phyloP scores from a whole-genome alignment of 2,113 vertebrate species.

The Lontra canadensis region DNA sequence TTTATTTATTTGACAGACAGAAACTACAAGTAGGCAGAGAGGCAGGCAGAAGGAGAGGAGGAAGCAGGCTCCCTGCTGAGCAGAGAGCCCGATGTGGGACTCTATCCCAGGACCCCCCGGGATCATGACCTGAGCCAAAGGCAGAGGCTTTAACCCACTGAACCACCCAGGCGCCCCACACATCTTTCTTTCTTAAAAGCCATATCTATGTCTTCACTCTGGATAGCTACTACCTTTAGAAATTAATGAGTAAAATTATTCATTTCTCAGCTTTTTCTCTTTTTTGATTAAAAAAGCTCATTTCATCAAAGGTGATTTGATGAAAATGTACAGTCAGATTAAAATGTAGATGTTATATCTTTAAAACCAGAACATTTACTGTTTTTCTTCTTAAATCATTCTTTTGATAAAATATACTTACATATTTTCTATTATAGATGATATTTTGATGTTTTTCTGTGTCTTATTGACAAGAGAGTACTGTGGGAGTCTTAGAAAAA shows the following conservation, averaged over 20 bases:
- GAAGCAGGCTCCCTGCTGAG: too few relatives aligned
- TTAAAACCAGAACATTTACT: not conserved
- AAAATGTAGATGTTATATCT: slow-evolving; percentile 33
- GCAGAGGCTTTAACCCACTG: too few relatives aligned
- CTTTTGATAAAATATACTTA: not conserved
- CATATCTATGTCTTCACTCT: slow-evolving; percentile 17
- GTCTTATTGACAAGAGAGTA: not conserved
- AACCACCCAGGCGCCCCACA: not conserved
- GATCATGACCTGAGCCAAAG: too few relatives aligned
- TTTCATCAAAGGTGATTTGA: slow-evolving; percentile 36
- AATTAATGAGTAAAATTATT: slow-evolving; percentile 51
- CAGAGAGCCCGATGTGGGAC: too few relatives aligned
- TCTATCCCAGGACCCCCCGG: too few relatives aligned
- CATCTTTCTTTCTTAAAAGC: slow-evolving; percentile 55
- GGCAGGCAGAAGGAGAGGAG: too few relatives aligned
- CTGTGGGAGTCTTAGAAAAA: not conserved
- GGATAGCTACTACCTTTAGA: slow-evolving; percentile 14
- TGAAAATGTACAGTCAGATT: not conserved
- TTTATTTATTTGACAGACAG: too few relatives aligned
- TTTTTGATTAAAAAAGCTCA: slow-evolving; percentile 34
- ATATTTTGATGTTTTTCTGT: not conserved
- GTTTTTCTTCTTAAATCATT: not conserved
- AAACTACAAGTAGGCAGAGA: too few relatives aligned
- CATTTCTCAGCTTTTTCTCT: slow-evolving; percentile 24
- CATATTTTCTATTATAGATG: not conserved